Evolutionary conservation across 2,113 vertebrate species (phyloP).

Genomic region (Hypocryptadius cinnamomeus): DNA sequence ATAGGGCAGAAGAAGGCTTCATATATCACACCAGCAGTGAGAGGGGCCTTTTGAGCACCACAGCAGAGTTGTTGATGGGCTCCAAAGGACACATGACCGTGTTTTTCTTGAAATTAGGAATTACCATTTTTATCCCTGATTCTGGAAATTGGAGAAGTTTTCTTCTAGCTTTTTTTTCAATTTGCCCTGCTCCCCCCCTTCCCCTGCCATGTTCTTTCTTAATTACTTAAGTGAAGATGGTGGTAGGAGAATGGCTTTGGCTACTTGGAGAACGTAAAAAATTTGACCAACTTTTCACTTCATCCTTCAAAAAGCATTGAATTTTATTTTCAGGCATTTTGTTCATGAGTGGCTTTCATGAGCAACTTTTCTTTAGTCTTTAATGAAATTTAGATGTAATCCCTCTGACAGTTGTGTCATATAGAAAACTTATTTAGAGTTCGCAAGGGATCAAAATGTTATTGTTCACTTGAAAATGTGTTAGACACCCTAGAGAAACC

Average conservation of each 20-base stretch:
- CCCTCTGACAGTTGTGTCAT: background rate
- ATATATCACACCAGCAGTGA: background rate
- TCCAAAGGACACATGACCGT: background rate
- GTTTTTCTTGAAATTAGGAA: background rate
- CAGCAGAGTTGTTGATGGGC: background rate
- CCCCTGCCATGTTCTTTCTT: background rate
- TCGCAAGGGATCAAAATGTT: background rate
- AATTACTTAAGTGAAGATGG: background rate
- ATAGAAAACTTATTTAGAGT: slow-evolving; percentile 17
- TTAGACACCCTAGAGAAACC: background rate
- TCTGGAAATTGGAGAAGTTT: background rate
- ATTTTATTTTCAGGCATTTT: background rate
- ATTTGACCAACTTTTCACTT: background rate
- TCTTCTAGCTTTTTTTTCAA: background rate
- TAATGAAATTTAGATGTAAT: slow-evolving; percentile 22
- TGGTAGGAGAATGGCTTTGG: background rate
- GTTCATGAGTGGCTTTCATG: background rate
- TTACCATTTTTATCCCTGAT: background rate
- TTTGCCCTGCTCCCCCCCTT: accelerated
- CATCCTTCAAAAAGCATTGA: background rate
- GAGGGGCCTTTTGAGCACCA: background rate
- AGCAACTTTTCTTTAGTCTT: slow-evolving; percentile 15
- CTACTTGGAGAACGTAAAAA: background rate
- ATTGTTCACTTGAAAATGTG: background rate
- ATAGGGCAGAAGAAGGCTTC: background rate